Conservation (phyloP, 2,888 invertebrate genomes). For the Pegoplata infirma region DNA sequence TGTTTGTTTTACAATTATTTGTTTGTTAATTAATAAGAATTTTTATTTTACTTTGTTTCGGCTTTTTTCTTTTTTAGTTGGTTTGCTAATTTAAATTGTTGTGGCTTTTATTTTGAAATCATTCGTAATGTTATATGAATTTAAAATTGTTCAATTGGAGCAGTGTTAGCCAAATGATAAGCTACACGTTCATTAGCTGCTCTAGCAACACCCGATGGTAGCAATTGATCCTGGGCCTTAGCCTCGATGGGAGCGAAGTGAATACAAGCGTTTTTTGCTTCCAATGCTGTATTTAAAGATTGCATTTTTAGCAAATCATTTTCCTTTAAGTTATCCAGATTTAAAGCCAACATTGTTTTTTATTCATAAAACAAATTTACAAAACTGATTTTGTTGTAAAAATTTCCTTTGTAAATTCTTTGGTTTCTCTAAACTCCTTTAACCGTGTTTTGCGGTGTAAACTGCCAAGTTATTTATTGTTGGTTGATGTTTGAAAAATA, state of each 20-base stretch:
- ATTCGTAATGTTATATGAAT: slow-evolving; percentile 13
- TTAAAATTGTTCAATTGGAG: slow-evolving; percentile 41
- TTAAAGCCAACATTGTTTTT: slow-evolving; percentile 51
- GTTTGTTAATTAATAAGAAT: neutral
- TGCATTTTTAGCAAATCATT: slow-evolving; percentile 60
- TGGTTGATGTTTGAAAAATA: neutral
- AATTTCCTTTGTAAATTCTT: slow-evolving; percentile 25
- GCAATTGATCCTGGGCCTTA: slow-evolving; percentile 49
- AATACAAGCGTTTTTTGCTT: slow-evolving; percentile 4
- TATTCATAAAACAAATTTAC: slow-evolving; percentile 43
- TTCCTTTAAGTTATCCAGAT: slow-evolving; percentile 26
- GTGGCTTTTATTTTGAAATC: neutral
- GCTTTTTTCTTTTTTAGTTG: too few species aligned
- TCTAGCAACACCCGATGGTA: slow-evolving; percentile 26
- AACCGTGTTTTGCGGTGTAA: too few species aligned
- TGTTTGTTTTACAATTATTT: slow-evolving; percentile 17
- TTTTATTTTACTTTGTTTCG: neutral
- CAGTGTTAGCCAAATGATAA: slow-evolving; percentile 21
- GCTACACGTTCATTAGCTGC: slow-evolving; percentile 29
- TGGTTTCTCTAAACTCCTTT: neutral
- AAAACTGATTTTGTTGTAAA: too few species aligned
- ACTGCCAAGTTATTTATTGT: neutral
- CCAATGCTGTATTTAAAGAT: slow-evolving; percentile 19
- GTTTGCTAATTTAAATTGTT: slow-evolving; percentile 23
- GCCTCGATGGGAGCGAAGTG: slow-evolving; percentile 16